These are phyloP conservation scores for Rhimphoctona megacephalus DNA, from an alignment of 2,888 invertebrate species.

Conservation along the genomic window DNA sequence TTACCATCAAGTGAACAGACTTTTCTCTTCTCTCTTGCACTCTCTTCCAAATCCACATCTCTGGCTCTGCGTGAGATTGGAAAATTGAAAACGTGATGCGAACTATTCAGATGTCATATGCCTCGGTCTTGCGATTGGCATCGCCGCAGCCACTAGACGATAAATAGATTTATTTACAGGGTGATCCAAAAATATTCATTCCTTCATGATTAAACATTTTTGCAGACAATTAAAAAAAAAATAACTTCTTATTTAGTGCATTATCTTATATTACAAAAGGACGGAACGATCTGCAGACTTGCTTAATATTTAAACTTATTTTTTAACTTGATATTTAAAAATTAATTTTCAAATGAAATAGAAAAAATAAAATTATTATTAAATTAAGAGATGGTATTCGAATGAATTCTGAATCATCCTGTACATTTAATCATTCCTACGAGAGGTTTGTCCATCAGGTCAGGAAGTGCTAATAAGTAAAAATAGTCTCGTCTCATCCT, in stretches of 20 bases:
- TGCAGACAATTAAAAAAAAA: neutral
- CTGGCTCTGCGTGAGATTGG: slow-evolving; percentile 73
- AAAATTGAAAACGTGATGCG: slow-evolving; percentile 83
- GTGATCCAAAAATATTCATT: neutral
- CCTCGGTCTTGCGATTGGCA: slow-evolving; percentile 58
- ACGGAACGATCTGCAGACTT: neutral
- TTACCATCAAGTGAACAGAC: slow-evolving; percentile 53
- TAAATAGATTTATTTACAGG: slow-evolving; percentile 33
- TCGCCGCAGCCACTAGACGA: slow-evolving; percentile 39
- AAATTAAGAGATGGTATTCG: neutral
- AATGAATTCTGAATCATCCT: neutral
- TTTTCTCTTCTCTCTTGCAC: slow-evolving; percentile 36
- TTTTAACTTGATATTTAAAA: no score
- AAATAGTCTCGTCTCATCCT: slow-evolving; percentile 75
- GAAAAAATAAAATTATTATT: neutral
- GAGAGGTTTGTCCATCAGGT: slow-evolving; percentile 64
- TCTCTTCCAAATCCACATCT: slow-evolving; percentile 30
- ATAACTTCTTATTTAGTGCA: no score
- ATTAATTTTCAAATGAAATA: neutral
- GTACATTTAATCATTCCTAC: slow-evolving; percentile 13
- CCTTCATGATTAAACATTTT: neutral
- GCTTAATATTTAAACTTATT: no score
- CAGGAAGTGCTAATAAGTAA: slow-evolving; percentile 79
- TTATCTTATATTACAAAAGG: neutral
- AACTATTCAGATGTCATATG: slow-evolving; percentile 81